These are phyloP conservation scores for Muscicapa comitata DNA, from an alignment of 2,797 vertebrate genomes.

Conservation along the genomic window DNA sequence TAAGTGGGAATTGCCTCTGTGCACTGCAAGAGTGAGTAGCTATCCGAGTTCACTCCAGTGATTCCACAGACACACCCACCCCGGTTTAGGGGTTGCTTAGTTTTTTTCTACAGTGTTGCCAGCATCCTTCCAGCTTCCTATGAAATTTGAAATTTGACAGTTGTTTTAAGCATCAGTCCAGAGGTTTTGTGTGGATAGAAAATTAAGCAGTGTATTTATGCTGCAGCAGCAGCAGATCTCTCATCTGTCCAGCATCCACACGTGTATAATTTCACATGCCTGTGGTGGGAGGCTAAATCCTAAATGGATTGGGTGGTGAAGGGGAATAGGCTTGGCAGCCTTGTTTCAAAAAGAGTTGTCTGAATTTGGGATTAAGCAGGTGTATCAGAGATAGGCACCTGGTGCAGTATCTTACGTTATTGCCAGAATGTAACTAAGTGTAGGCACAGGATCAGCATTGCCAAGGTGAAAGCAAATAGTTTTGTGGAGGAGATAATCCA, in stretches of 20 bases:
- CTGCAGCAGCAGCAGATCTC: not conserved
- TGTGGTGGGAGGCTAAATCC: not conserved
- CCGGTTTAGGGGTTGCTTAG: not conserved
- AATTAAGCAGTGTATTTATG: not conserved
- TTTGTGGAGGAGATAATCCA: constrained; percentile 1
- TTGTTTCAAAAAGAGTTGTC: not conserved
- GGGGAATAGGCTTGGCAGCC: not conserved
- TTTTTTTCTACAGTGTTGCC: not conserved
- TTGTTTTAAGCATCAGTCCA: not conserved
- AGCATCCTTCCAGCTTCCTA: not conserved
- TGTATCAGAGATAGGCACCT: not conserved
- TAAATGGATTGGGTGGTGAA: not conserved
- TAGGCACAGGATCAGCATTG: not conserved
- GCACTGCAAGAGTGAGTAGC: not conserved
- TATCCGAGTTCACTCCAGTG: not conserved
- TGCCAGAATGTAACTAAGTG: not conserved
- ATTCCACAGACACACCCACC: not conserved
- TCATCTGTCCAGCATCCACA: not conserved
- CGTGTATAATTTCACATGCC: not conserved
- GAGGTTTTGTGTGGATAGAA: not conserved
- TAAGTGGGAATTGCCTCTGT: not conserved
- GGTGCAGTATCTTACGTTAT: not conserved
- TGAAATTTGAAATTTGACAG: not conserved
- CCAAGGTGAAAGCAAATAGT: not conserved
- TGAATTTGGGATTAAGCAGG: not conserved